Conservation (phyloP, 2,113 vertebrate genomes). For the Triplophysa dalaica region DNA sequence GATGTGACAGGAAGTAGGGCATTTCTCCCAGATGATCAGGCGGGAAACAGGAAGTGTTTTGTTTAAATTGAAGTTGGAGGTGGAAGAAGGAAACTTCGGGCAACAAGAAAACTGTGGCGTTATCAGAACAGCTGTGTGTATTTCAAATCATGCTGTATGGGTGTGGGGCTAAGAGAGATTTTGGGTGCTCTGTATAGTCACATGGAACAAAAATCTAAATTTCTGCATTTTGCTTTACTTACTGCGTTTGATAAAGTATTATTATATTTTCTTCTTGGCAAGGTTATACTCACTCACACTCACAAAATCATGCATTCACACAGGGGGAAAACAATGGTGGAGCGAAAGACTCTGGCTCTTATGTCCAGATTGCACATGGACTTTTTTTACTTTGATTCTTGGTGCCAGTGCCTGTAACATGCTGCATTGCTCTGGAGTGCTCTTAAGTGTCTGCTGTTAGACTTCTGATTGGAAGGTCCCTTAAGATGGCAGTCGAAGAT, state of each 20-base stretch:
- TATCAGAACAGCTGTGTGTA: conserved; percentile 14
- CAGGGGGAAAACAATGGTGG: neutral
- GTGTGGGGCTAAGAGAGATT: neutral
- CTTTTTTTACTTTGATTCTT: neutral
- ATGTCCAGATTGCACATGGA: neutral
- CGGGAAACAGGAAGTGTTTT: conserved; percentile 47
- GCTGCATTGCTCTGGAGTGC: neutral
- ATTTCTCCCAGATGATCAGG: conserved; percentile 31
- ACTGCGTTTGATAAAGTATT: too few relatives aligned
- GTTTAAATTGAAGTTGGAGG: conserved; percentile 41
- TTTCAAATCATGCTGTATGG: too few relatives aligned
- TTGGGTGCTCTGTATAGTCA: too few relatives aligned
- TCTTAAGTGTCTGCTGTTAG: neutral
- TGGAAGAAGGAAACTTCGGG: conserved; percentile 37
- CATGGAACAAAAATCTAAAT: too few relatives aligned
- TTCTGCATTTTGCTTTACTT: too few relatives aligned
- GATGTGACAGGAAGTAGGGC: conserved; percentile 30
- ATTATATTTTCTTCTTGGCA: too few relatives aligned
- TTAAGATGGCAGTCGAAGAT: neutral
- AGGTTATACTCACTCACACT: too few relatives aligned
- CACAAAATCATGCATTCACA: too few relatives aligned
- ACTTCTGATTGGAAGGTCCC: neutral
- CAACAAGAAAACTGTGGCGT: conserved; percentile 11
- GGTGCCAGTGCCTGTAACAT: neutral
- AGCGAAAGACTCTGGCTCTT: neutral